Base-by-base conservation (phyloP, 2,888 invertebrate genomes). In the Lumbricus terrestris region DNA sequence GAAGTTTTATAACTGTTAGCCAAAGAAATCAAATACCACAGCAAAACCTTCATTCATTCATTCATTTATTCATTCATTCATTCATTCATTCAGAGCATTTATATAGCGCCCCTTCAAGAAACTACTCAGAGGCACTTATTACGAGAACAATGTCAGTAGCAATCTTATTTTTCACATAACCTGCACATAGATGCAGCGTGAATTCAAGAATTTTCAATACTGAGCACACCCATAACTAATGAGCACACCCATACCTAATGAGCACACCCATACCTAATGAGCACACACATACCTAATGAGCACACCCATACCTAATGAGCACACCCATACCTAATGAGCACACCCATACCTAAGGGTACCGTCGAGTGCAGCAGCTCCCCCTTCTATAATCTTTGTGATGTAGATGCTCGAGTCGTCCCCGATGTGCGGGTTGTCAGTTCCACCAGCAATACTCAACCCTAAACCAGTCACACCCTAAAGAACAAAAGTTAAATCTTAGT, bases 361-460 rank as follows among this genome's bases (percentile, higher is more conserved):
- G 95, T 98, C 97, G 92, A 97, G 97, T 89, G 98, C 97, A 85
- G 99, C 99, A 38, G 98, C 98, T 85, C 99, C 99, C 40, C 91
- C 91, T 16, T 98, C 97, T 95, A 99, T 98, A 93, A 99, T 96
- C 96, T 99, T 99, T 92, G 99, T 99, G 95, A 99, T 98, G 96
- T 98, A 99, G 95, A 99, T 98, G 94, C 98, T 97, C 91, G 98
- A 97, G 95, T 95, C 95, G 47, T 95, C 94, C 20, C 94, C 95
- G 38, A 95, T 93, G 95, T 98, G 98, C 33, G 99, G 99, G 96
- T 98, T 99, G 96, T 99, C 99, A 37, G 97, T 97, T 93, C 99
- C 99, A 90, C 99, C 99, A 91, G 99, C 99, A 95, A 99, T 99
- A 95, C 98, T 98, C 96, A 99, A 99, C 40, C 99, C 99, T 92